phyloP scores from a whole-genome alignment of 2,797 vertebrate species.

The Micromesistius poutassou region DNA sequence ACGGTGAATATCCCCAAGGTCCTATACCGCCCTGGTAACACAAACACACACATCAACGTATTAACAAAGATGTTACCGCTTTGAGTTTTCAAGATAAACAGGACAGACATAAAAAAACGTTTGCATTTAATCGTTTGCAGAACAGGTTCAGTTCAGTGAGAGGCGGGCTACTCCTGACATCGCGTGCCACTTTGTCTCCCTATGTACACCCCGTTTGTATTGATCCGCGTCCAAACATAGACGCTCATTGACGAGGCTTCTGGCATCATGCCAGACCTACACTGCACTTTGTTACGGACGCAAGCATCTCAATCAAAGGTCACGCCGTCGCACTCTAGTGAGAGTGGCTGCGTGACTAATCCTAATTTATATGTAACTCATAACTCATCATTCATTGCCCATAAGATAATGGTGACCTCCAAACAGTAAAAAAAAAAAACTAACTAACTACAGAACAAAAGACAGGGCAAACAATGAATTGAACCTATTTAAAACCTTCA shows the following conservation, averaged over 20 bases:
- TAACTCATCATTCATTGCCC: neutral
- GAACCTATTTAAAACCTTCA: too few species aligned
- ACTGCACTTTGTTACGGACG: neutral
- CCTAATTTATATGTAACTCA: neutral
- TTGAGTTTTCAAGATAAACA: neutral
- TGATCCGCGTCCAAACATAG: neutral
- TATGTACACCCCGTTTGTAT: neutral
- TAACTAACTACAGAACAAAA: neutral
- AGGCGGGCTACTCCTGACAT: neutral
- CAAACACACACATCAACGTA: conserved; percentile 8
- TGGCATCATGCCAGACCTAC: neutral
- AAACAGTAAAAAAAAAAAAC: neutral
- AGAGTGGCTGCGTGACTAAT: neutral
- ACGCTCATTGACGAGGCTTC: neutral
- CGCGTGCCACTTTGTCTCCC: neutral
- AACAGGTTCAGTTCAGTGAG: neutral
- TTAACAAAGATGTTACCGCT: neutral
- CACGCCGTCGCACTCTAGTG: neutral
- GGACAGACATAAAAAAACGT: neutral
- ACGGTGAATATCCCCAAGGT: conserved; percentile 82
- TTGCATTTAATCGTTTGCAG: neutral
- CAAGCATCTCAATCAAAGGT: neutral
- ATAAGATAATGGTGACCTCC: neutral
- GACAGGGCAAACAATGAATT: neutral
- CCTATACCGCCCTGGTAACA: conserved; percentile 77